Base-by-base conservation (phyloP, 2,797 vertebrate species). In the Sebastiscus tertius region DNA sequence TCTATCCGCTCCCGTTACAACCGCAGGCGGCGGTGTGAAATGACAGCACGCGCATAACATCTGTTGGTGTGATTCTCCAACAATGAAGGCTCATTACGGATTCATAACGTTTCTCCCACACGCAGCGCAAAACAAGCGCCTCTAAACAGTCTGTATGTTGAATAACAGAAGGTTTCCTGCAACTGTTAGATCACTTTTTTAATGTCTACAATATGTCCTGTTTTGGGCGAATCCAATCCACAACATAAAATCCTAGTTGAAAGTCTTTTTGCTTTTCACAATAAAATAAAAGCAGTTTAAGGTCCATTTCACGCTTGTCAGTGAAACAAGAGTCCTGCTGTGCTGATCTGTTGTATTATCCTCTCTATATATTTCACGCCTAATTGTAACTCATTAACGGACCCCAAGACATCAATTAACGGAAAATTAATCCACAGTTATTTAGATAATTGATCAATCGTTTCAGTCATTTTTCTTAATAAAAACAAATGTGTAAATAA, bases 11-110 rank as follows among this genome's bases (percentile, higher is more conserved):
- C 88, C 80, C 87, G 79, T 90, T 89, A 88, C 91, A 85, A 81
- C 89, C 74, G 72, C 77, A 60, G 75, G 88, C 82, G 77, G 86
- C 85, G 92, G 94, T 94, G 94, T 94, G 93, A 89, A 84, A 92
- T 94, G 94, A 94, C 95, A 94, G 93, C 92, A 91, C 85, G 92
- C 95, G 92, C 88, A 85, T 86, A 86, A 95, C 96, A 96, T 96
- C 96, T 97, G 97, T 91, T 95, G 27, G 58, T 86, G 82, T 52
- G 79, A 69, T 87, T 80, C 81, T 55, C 86, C 92, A 92, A 96
- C 96, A 96, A 96, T 94, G 89, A 93, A 58, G 49, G 62, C 95
- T 95, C 94, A 96, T 97, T 96, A 97, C 94, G 62, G 81, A 96
- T 95, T 95, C 95, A 95, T 94, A 95, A 91, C 93, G 95, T 95